These are phyloP conservation scores for Cylas formicarius DNA, from an alignment of 1,140 invertebrate genomes.

Conservation along the genomic window DNA sequence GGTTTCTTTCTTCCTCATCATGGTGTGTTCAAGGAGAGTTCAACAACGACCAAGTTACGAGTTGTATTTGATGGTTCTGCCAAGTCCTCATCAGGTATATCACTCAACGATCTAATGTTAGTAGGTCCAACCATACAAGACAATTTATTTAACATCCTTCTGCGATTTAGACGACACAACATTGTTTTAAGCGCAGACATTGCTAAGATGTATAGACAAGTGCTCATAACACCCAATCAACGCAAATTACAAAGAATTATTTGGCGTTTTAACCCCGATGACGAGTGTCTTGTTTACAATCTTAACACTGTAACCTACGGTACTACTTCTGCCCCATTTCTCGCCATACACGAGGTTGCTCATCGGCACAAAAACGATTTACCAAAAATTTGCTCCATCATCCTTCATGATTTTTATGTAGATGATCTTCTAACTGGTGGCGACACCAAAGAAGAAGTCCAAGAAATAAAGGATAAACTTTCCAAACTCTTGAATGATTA, in stretches of 20 bases:
- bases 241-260: conserved; percentile 31
- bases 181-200: conserved; percentile 41
- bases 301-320: not conserved
- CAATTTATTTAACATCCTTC: conserved; percentile 39
- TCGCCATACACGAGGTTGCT: too few relatives aligned
- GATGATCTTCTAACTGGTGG: too few relatives aligned
- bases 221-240: conserved; percentile 33
- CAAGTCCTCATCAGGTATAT: conserved; percentile 24
- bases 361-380: too few relatives aligned
- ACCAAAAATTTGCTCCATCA: too few relatives aligned
- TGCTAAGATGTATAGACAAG: conserved; percentile 41
- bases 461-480: too few relatives aligned
- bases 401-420: too few relatives aligned
- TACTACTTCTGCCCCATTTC: not conserved
- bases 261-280: conserved; percentile 6
- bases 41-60: conserved; percentile 30
- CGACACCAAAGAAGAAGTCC: too few relatives aligned
- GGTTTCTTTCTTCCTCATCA: conserved; percentile 38
- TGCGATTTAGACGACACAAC: conserved; percentile 39
- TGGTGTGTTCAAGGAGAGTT: conserved; percentile 23
- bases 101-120: conserved; percentile 33
- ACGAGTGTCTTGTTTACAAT: conserved; percentile 2
- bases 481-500: too few relatives aligned
- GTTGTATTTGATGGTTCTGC: conserved; percentile 37
- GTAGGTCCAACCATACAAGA: conserved; percentile 34